phyloP scores from a whole-genome alignment of 2,888 invertebrate genomes.

The Eudasyphora cyanicolor region DNA sequence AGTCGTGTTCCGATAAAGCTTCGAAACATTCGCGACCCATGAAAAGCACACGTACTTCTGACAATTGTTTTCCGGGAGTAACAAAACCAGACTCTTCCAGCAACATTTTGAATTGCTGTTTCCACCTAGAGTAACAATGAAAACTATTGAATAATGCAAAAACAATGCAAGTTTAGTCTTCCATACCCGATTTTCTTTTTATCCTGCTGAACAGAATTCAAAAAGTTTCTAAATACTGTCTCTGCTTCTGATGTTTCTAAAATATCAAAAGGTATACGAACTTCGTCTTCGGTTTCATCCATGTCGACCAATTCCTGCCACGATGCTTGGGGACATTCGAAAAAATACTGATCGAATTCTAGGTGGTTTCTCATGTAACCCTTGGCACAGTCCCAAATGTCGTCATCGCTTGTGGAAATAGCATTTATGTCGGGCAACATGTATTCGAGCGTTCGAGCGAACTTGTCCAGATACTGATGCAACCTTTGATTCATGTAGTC shows the following conservation, averaged over 20 bases:
- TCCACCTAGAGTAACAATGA: conserved; percentile 86
- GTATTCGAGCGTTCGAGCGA: conserved; percentile 88
- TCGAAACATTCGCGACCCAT: conserved; percentile 97
- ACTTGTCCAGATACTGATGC: conserved; percentile 87
- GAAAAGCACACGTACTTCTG: conserved; percentile 93
- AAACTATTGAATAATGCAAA: too few species aligned
- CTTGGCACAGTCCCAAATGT: conserved; percentile 94
- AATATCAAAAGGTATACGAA: conserved; percentile 94
- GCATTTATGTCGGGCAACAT: conserved; percentile 88
- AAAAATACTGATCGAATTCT: conserved; percentile 96
- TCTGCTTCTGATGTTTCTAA: conserved; percentile 95
- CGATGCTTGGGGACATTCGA: conserved; percentile 88
- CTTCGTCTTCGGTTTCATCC: conserved; percentile 83
- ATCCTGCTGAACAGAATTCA: conserved; percentile 94
- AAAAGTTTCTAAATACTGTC: conserved; percentile 93
- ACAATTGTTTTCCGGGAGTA: conserved; percentile 95
- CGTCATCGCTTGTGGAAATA: conserved; percentile 82
- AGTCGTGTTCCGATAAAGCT: conserved; percentile 92
- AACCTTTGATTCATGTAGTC: conserved; percentile 89
- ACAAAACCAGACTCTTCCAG: conserved; percentile 97
- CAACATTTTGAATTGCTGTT: conserved; percentile 95
- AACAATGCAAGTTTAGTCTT: too few species aligned
- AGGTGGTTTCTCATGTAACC: conserved; percentile 93
- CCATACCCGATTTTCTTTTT: conserved; percentile 96
- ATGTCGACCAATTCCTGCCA: conserved; percentile 88